Percentiles rank a stretch among this genome's conserved stretches.
phyloP scores from a whole-genome alignment of 1,140 invertebrate genomes.

The Anastrepha obliqua region DNA sequence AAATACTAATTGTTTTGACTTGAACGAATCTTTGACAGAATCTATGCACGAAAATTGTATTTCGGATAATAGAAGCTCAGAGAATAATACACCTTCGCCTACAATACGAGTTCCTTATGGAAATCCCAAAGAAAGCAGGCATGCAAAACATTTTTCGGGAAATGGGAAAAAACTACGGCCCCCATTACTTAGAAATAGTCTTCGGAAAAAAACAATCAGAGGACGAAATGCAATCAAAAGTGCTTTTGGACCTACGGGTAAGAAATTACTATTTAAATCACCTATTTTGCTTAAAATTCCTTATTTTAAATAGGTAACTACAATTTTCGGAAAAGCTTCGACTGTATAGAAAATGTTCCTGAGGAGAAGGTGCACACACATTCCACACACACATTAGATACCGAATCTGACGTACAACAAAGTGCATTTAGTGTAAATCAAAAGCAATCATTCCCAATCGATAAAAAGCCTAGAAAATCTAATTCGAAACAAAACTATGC shows the following conservation, averaged over 20 bases:
- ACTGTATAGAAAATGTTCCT: conserved; percentile 5
- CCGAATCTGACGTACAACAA: neutral
- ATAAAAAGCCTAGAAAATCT: conserved; percentile 13
- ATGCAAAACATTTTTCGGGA: neutral
- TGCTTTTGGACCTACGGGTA: conserved; percentile 67
- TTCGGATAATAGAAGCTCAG: conserved; percentile 2
- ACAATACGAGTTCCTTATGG: neutral
- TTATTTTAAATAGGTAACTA: conserved; percentile 60
- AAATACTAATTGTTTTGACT: conserved; percentile 33
- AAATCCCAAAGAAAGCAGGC: neutral
- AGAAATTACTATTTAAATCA: neutral
- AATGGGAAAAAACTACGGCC: conserved; percentile 28
- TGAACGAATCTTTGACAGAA: neutral
- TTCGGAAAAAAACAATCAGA: conserved; percentile 65
- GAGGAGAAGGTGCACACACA: conserved; percentile 3
- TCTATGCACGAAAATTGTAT: neutral
- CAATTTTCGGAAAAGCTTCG: conserved; percentile 54
- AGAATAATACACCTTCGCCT: neutral
- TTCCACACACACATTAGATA: conserved; percentile 1
- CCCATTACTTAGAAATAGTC: conserved; percentile 40
- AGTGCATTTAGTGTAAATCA: conserved; percentile 29
- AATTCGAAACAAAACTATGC: neutral
- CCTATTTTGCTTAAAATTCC: neutral
- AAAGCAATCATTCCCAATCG: conserved; percentile 26
- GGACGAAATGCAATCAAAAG: conserved; percentile 63